Percentiles rank a stretch among this genome's conserved stretches.
Conservation (phyloP, 2,888 invertebrate species). For the Sminthurinus aureus region DNA sequence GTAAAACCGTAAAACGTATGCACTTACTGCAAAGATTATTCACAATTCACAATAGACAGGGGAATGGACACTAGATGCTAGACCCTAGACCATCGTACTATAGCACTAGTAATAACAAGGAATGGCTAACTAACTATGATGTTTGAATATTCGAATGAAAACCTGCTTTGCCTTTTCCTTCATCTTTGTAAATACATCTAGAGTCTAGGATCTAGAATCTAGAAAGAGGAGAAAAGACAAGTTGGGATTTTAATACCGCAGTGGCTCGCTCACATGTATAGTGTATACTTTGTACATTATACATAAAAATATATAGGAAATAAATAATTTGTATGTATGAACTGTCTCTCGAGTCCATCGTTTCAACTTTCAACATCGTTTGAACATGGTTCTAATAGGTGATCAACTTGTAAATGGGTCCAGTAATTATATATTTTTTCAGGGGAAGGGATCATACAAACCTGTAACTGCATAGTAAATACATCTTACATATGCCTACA, state of each 20-base stretch:
- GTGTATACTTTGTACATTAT: too few relatives aligned
- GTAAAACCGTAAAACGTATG: neutral
- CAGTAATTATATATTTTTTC: neutral
- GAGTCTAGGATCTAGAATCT: neutral
- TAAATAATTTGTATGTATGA: neutral
- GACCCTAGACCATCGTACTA: too few relatives aligned
- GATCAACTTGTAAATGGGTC: too few relatives aligned
- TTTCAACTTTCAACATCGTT: too few relatives aligned
- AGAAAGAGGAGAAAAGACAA: neutral
- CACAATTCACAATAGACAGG: too few relatives aligned
- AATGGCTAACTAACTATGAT: neutral
- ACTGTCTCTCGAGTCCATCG: neutral
- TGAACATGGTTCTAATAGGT: too few relatives aligned
- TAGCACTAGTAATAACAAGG: neutral
- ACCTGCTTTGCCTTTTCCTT: neutral
- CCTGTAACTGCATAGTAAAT: neutral
- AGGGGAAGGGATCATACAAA: neutral
- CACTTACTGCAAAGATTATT: neutral
- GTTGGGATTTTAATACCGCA: too few relatives aligned
- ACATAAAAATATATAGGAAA: too few relatives aligned
- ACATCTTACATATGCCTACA: neutral
- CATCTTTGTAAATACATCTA: neutral
- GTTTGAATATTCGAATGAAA: neutral
- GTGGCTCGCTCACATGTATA: too few relatives aligned
- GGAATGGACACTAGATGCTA: neutral